Conservation (phyloP, 2,888 invertebrate species). For the Leptopilina myrica region DNA sequence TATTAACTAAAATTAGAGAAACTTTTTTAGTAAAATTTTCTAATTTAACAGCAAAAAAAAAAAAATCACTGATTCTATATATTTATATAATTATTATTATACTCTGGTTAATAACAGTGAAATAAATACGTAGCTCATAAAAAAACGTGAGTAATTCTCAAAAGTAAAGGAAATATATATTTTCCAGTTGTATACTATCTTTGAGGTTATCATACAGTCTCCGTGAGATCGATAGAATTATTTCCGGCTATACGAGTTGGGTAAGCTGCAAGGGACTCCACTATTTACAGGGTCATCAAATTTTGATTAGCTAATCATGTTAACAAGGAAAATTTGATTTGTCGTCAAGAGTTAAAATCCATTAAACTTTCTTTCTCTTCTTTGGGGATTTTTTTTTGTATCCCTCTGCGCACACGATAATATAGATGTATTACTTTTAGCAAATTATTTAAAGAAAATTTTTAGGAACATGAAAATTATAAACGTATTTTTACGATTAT, state of each 20-base stretch:
- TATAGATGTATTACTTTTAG: too few species aligned
- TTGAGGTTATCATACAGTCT: slow-evolving; percentile 22
- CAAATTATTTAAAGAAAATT: too few species aligned
- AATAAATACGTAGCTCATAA: background rate
- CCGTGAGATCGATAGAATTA: slow-evolving; percentile 21
- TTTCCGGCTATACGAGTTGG: slow-evolving; percentile 7
- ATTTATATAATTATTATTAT: too few species aligned
- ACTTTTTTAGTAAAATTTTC: too few species aligned
- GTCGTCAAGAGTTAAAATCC: background rate
- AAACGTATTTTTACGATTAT: too few species aligned
- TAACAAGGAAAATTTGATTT: slow-evolving; percentile 7
- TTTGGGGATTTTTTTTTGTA: background rate
- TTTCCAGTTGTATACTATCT: slow-evolving; percentile 19
- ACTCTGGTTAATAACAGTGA: too few species aligned
- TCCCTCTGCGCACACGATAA: too few species aligned
- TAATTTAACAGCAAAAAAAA: too few species aligned
- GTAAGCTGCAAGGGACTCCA: background rate
- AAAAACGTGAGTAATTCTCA: background rate
- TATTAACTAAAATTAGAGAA: too few species aligned
- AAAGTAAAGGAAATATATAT: background rate
- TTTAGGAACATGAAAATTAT: too few species aligned
- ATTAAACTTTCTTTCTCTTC: background rate
- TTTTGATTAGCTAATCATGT: slow-evolving; percentile 15
- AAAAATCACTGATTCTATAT: too few species aligned
- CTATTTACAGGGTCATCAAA: slow-evolving; percentile 6